phyloP scores from a whole-genome alignment of 2,113 vertebrate genomes.

The Danionella cerebrum region DNA sequence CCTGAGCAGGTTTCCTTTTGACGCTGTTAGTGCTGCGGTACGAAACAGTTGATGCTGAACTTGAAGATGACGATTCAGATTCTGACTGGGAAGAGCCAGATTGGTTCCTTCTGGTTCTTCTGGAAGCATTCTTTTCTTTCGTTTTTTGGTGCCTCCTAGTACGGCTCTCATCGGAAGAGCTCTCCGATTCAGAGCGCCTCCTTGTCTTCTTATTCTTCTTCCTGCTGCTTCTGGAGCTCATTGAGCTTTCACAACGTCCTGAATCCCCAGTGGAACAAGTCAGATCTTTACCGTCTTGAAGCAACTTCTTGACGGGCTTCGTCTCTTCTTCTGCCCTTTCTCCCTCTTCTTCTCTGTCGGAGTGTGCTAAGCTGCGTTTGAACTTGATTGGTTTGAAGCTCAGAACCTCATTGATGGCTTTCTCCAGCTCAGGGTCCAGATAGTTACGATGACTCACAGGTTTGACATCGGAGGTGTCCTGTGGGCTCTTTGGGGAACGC shows the following conservation, averaged over 20 bases:
- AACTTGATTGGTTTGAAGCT: constrained; percentile 82
- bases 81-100: constrained; percentile 66
- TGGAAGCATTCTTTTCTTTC: constrained; percentile 51
- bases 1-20: constrained; percentile 67
- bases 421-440: constrained; percentile 89
- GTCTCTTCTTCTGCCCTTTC: constrained; percentile 40
- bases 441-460: constrained; percentile 75
- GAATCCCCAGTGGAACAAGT: constrained; percentile 68
- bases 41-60: constrained; percentile 74
- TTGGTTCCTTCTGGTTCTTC: constrained; percentile 55
- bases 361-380: constrained; percentile 77
- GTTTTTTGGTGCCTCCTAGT: constrained; percentile 64
- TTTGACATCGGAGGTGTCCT: constrained; percentile 50
- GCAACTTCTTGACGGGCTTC: constrained; percentile 52
- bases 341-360: constrained; percentile 60
- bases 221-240: constrained; percentile 46
- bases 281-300: constrained; percentile 44
- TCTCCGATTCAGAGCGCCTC: constrained; percentile 55
- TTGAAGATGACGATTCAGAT: constrained; percentile 55
- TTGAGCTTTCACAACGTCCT: constrained; percentile 50
- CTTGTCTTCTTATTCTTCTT: constrained; percentile 55
- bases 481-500: constrained; percentile 46
- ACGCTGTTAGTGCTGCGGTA: constrained; percentile 85
- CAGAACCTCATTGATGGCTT: constrained; percentile 90
- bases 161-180: constrained; percentile 58